Evolutionary conservation across 30 jellyfish, hydroid and myxozoan genomes (phyloP), one percentile per base, ranked within the genome.

Genomic region (Hydractinia echinata): DNA sequence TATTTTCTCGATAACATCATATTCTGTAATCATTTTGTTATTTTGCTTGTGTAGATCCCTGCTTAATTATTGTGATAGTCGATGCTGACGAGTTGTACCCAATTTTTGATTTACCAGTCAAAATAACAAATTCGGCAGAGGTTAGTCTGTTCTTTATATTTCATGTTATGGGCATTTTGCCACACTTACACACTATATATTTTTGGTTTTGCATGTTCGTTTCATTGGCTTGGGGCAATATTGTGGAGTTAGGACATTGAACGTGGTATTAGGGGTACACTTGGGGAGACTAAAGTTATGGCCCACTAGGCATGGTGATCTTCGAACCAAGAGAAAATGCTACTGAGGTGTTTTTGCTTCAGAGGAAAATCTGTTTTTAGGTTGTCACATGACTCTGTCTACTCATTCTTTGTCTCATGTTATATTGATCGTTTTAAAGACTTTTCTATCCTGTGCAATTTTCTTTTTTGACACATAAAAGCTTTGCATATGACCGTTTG

Each of bases 281-380:
- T 7, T 92, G 98, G 98, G 98, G 98, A n/a, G 98, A 92, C 80
- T 86, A 92, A 52, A 76, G 94, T n/a, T 86, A 44, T 72, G 98
- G 98, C 49, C 98, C 86, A 80, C 85, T 92, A 14, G 98, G 98
- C 91, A 67, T 66, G 98, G 95, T 13, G 98, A 92, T 84, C 84
- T 55, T 61, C n/a, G 60, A 66, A 86, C 86, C 92, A 51, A 81
- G 98, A 7, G 92, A 92, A 55, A 76, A 90, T 53, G 96, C 98
- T 30, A 70, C 94, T 20, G 98, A 92, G 67, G 85, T 92, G 70
- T 95, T 68, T 21, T 83, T 83, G n/a, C 83, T 92, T n/a, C 52
- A 90, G 98, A 19, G 95, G 98, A 48, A 92, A 92, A 61, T 83
- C 96, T 5, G 61, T 92, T 55, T 18, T 92, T 64, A 92, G 90